Conservation (phyloP, 2,888 invertebrate genomes). For the Cotesia congregata region DNA sequence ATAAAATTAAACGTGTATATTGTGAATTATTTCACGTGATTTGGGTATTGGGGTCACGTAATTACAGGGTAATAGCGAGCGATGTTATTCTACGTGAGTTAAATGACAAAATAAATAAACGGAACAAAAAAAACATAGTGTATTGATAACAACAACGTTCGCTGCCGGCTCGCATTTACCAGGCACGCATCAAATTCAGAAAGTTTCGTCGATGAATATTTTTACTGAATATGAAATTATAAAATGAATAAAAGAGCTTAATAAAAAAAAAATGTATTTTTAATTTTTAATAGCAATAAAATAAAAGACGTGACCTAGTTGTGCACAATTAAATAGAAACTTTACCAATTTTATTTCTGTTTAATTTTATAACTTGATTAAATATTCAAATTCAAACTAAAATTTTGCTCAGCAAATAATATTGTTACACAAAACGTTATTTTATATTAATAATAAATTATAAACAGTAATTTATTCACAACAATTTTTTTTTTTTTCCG, state of each 20-base stretch:
- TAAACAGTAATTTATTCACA: too few relatives aligned
- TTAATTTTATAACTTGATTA: not conserved
- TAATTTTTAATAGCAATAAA: not conserved
- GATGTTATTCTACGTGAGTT: not conserved
- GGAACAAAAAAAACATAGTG: slow-evolving; percentile 51
- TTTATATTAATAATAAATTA: too few relatives aligned
- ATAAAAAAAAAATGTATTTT: not conserved
- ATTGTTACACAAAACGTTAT: too few relatives aligned
- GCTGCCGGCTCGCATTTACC: slow-evolving; percentile 54
- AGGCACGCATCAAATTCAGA: slow-evolving; percentile 50
- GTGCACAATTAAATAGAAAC: not conserved
- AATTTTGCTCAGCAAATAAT: not conserved
- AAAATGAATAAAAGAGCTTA: too few relatives aligned
- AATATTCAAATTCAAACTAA: not conserved
- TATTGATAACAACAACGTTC: slow-evolving; percentile 61
- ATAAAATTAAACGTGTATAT: not conserved
- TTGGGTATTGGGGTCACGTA: not conserved
- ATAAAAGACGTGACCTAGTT: not conserved
- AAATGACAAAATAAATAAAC: not conserved
- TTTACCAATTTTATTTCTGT: not conserved
- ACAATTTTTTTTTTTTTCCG: too few relatives aligned
- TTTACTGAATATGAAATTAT: not conserved
- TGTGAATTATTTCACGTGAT: not conserved
- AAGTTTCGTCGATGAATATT: not conserved
- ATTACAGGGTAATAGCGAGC: not conserved